Evolutionary conservation across 2,113 vertebrate genomes (phyloP).

Genomic region (Campylomormyrus tamandua): DNA sequence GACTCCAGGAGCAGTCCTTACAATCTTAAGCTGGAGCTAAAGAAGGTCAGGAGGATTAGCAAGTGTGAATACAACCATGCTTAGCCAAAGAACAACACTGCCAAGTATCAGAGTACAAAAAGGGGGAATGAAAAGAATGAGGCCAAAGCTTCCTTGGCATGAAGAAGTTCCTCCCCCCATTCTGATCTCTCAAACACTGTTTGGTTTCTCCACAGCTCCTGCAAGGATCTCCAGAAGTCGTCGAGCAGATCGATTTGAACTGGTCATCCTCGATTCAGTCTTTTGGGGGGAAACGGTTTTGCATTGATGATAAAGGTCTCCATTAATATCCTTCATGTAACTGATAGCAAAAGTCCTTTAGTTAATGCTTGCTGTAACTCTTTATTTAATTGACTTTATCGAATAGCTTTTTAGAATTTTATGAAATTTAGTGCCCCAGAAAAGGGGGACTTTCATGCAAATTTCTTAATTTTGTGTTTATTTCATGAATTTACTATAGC

Average conservation of each 20-base stretch:
- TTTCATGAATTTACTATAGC: not conserved
- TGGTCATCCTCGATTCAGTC: conserved; percentile 55
- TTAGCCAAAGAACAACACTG: not conserved
- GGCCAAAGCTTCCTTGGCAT: not conserved
- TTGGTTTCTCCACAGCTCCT: conserved; percentile 59
- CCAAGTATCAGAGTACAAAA: not conserved
- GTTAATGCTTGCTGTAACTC: not conserved
- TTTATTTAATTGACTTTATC: not conserved
- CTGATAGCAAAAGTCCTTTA: not conserved
- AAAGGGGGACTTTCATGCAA: not conserved
- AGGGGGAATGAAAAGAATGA: not conserved
- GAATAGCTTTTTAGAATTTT: not conserved
- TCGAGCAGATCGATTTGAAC: conserved; percentile 64
- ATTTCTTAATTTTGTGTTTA: not conserved
- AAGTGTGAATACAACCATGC: not conserved
- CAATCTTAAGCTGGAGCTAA: conserved; percentile 77
- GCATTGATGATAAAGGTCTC: conserved; percentile 60
- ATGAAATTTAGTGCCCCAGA: not conserved
- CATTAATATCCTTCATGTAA: conserved; percentile 12
- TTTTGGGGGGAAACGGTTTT: conserved; percentile 41
- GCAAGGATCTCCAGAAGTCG: conserved; percentile 69
- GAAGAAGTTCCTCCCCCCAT: not conserved
- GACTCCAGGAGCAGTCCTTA: conserved; percentile 68
- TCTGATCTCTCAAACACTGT: not conserved
- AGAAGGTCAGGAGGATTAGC: conserved; percentile 60